These are phyloP conservation scores for Nylanderia fulva DNA, from an alignment of 1,140 invertebrate genomes.

Conservation along the genomic window DNA sequence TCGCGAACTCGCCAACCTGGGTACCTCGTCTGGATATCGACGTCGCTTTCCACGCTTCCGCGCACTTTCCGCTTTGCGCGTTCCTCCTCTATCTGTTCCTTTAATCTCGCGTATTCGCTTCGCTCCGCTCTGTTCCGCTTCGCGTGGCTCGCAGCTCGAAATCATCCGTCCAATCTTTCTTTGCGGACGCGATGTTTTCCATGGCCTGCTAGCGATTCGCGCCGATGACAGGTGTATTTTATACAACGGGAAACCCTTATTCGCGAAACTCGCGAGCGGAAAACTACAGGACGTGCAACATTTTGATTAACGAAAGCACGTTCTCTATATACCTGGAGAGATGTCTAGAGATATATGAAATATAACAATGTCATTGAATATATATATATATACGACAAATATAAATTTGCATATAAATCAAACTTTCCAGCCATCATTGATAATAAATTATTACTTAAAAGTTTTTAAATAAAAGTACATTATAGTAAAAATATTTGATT, in stretches of 20 bases:
- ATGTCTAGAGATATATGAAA: not conserved
- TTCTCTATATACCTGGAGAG: too few relatives aligned
- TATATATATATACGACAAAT: not conserved
- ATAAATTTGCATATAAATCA: not conserved
- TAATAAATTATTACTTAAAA: too few relatives aligned
- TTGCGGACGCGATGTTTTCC: not conserved
- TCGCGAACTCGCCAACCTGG: conserved; percentile 55
- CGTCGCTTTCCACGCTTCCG: conserved; percentile 62
- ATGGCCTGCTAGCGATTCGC: not conserved
- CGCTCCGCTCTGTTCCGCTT: not conserved
- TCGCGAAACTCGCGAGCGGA: not conserved
- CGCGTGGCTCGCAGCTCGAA: conserved; percentile 24
- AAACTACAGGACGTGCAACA: conserved; percentile 8
- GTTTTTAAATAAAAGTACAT: too few relatives aligned
- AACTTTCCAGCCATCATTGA: too few relatives aligned
- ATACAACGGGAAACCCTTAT: not conserved
- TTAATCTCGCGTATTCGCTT: conserved; percentile 47
- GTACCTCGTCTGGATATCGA: conserved; percentile 62
- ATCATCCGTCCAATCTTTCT: conserved; percentile 25
- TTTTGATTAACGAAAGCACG: not conserved
- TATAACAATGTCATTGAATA: not conserved
- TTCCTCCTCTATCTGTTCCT: conserved; percentile 1
- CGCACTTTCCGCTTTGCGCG: conserved; percentile 71
- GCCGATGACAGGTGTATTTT: conserved; percentile 23
- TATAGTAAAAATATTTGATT: too few relatives aligned